phyloP scores from a whole-genome alignment of 2,888 invertebrate genomes.

The Ornithoptera alexandrae region DNA sequence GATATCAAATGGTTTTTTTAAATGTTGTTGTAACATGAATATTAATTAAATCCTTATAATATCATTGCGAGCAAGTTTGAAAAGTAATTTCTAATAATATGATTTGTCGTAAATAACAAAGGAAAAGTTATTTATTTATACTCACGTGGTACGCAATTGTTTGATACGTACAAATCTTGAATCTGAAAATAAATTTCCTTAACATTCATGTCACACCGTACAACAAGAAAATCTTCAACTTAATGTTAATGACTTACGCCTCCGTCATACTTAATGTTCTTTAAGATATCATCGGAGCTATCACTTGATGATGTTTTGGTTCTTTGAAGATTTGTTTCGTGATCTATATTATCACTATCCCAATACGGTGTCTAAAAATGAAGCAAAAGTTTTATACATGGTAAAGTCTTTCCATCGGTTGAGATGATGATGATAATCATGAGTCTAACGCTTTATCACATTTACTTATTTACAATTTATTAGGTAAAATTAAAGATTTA shows the following conservation, averaged over 20 bases:
- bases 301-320: constrained; percentile 4
- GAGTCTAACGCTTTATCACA: too few relatives aligned
- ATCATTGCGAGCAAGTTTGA: too few relatives aligned
- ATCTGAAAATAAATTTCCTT: constrained; percentile 5
- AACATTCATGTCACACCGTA: too few relatives aligned
- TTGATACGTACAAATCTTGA: constrained; percentile 14
- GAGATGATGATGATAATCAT: too few relatives aligned
- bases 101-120: neutral
- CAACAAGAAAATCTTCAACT: neutral
- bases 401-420: too few relatives aligned
- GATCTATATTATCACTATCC: neutral
- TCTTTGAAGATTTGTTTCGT: neutral
- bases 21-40: too few relatives aligned
- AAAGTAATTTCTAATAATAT: too few relatives aligned
- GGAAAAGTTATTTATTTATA: neutral
- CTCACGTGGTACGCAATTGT: constrained; percentile 9
- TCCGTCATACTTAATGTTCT: constrained; percentile 12
- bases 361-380: neutral
- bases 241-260: constrained; percentile 3
- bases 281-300: constrained; percentile 13
- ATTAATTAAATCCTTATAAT: too few relatives aligned
- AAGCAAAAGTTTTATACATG: neutral
- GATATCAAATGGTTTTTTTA: too few relatives aligned
- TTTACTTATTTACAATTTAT: too few relatives aligned
- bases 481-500: too few relatives aligned